phyloP scores from a whole-genome alignment of 2,888 invertebrate genomes.

The Allygus modestus region DNA sequence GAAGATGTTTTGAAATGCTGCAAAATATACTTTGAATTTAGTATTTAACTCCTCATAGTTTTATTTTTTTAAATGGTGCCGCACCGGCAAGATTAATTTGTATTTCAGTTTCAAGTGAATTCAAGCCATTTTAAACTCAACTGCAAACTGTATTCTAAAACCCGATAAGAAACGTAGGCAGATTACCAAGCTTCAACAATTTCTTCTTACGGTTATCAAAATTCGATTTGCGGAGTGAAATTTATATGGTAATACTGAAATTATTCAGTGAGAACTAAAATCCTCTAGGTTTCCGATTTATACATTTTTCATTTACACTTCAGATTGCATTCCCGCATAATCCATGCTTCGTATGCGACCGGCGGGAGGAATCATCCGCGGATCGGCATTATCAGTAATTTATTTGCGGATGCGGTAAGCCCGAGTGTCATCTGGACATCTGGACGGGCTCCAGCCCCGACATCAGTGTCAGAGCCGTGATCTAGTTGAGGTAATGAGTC shows the following conservation, averaged over 20 bases:
- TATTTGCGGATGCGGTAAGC: background rate
- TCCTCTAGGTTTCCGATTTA: background rate
- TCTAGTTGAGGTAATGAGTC: constrained; percentile 41
- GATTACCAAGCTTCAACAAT: too few species aligned
- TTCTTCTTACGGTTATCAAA: too few species aligned
- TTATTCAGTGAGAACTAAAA: constrained; percentile 7
- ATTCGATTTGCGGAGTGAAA: too few species aligned
- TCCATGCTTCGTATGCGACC: background rate
- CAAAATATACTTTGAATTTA: too few species aligned
- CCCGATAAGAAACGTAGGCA: too few species aligned
- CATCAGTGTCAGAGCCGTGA: background rate
- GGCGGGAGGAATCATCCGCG: background rate
- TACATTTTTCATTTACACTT: background rate
- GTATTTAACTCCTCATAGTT: too few species aligned
- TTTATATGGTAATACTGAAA: background rate
- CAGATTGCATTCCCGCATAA: background rate
- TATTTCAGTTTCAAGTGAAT: too few species aligned
- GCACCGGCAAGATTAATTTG: too few species aligned
- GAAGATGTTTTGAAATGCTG: too few species aligned
- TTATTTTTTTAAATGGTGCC: too few species aligned
- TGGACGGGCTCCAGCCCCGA: constrained; percentile 3
- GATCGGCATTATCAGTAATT: background rate
- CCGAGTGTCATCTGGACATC: constrained; percentile 33
- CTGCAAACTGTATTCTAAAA: too few species aligned
- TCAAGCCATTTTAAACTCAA: too few species aligned